Base-by-base conservation (phyloP, 2,888 invertebrate species). In the Macaria liturata region DNA sequence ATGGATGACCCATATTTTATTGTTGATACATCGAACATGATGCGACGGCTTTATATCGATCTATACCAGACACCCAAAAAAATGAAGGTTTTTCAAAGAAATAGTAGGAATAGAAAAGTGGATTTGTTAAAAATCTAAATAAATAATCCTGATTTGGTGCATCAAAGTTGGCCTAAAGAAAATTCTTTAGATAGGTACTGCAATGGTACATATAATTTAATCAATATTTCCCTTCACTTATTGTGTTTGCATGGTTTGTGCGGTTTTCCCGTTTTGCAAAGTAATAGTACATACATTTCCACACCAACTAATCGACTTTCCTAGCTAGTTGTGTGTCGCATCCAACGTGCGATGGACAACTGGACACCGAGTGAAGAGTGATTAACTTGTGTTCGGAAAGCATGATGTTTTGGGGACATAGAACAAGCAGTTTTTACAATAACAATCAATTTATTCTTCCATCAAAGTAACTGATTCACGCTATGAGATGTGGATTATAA, bases 341-440 rank as follows among this genome's bases (percentile, higher is more conserved):
- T 31, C 31, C 3, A 31, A 9, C 8, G 45, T 54, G 59, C 61
- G 65, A 43, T 3, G 9, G 49, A 40, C 45, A 34, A 46, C 20
- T 20, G 34, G 9, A 9, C 37, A 7, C 32, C 39, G 64, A 61
- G 65, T 65, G 61, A 53, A 49, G 59, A 69, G 67, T 70, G 65
- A 69, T 68, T 73, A 69, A 71, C 67, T 61, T 46, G 60, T 39
- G 47, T 58, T 20, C 55, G 60, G 63, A 56, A 55, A 54, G 73
- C 73, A 70, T 73, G 73, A 55, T 48, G 4, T 42, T 51, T 53
- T 54, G 65, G 64, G 50, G 43, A 44, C 44, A 9, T 4, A 49
- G 9, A 43, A 32, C 42, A 30, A 39, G 5, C 30, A 39, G 5
- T 39, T 39, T 7, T 3, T 39, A 5, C 1, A 39, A 39, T 39